phyloP scores from a whole-genome alignment of 2,113 vertebrate species.

The Chloebia gouldiae region DNA sequence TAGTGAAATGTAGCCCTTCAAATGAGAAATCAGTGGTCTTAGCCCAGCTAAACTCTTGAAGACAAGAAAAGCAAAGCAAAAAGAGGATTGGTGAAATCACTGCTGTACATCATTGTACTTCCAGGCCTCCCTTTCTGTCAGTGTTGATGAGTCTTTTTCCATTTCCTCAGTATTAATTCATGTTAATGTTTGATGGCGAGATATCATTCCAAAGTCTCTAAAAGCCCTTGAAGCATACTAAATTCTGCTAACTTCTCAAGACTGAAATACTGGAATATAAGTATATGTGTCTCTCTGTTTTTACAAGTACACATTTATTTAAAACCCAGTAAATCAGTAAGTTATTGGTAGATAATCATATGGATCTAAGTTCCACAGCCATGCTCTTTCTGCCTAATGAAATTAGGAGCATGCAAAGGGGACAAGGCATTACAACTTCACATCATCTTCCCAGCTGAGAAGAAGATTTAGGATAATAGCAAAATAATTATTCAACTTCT shows the following conservation, averaged over 20 bases:
- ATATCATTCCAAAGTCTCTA: not conserved
- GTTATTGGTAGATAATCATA: not conserved
- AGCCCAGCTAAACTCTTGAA: not conserved
- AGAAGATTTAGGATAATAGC: not conserved
- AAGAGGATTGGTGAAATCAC: not conserved
- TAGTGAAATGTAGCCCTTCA: not conserved
- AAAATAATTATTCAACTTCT: not conserved
- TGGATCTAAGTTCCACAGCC: not conserved
- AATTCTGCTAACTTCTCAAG: not conserved
- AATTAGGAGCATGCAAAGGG: not conserved
- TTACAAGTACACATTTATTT: too few relatives aligned
- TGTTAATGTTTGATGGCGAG: accelerated
- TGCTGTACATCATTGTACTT: not conserved
- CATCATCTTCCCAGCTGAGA: not conserved
- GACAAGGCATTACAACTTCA: not conserved
- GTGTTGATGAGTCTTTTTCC: not conserved
- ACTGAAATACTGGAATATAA: not conserved
- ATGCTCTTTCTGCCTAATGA: not conserved
- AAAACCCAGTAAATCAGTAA: not conserved
- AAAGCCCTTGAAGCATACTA: not conserved
- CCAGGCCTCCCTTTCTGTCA: not conserved
- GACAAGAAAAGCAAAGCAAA: not conserved
- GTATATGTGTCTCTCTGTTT: not conserved
- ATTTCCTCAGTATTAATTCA: not conserved
- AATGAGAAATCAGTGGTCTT: not conserved